Percentiles rank a stretch among this genome's conserved stretches.
Evolutionary conservation across 2,113 vertebrate genomes (phyloP).

Genomic region (Elgaria multicarinata): DNA sequence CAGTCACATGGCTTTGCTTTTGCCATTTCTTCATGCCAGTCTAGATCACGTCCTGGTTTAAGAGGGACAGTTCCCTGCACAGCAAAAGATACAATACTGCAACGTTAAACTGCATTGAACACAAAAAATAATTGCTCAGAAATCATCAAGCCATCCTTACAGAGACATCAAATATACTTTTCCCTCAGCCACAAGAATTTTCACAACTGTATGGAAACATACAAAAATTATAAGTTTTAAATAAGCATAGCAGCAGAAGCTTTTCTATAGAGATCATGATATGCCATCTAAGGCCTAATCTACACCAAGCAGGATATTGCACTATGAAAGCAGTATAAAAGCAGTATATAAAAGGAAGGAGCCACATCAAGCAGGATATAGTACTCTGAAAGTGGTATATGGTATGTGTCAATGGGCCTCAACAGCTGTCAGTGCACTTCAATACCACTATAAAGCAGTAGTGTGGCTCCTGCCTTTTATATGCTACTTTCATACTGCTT

Average conservation of each 20-base stretch:
- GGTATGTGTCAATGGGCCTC: too few relatives aligned
- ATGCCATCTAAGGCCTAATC: slow-evolving; percentile 18
- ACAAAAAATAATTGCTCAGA: not conserved
- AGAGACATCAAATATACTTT: not conserved
- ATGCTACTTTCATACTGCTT: too few relatives aligned
- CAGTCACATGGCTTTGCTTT: slow-evolving; percentile 84
- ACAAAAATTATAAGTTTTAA: not conserved
- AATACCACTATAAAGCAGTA: too few relatives aligned
- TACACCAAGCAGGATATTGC: too few relatives aligned
- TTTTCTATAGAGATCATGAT: not conserved
- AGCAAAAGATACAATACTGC: slow-evolving; percentile 27
- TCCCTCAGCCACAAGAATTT: not conserved
- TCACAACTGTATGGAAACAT: not conserved
- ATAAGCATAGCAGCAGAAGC: not conserved
- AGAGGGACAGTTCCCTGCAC: slow-evolving; percentile 82
- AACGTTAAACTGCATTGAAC: not conserved
- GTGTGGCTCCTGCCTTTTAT: too few relatives aligned
- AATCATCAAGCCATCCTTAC: slow-evolving; percentile 15
- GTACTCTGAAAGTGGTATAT: too few relatives aligned
- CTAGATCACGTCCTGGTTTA: slow-evolving; percentile 79
- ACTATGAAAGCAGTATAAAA: too few relatives aligned
- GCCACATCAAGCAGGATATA: too few relatives aligned
- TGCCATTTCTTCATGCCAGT: slow-evolving; percentile 93
- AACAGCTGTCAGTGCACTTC: too few relatives aligned
- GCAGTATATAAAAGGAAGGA: too few relatives aligned